A percentile compares a stretch with the other conserved stretches of the same genome.
phyloP scores from a whole-genome alignment of 1,140 invertebrate genomes.

The Dendrolimus punctatus region DNA sequence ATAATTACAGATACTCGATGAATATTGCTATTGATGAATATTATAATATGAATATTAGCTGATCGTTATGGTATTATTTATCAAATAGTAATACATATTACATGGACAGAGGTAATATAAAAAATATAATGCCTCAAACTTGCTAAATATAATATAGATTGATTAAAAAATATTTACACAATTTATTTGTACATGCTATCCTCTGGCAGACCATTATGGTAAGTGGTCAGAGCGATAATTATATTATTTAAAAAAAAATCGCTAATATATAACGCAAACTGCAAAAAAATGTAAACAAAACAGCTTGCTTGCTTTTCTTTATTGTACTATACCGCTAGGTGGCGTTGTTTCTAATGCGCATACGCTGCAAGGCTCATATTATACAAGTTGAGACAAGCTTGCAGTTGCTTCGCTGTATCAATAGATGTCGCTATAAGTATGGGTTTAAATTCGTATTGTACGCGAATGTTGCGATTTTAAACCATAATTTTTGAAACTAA shows the following conservation, averaged over 20 bases:
- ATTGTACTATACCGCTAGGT: constrained; percentile 26
- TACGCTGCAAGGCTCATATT: constrained; percentile 18
- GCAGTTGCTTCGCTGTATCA: constrained; percentile 11
- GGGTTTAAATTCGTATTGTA: constrained; percentile 6
- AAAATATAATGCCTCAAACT: neutral
- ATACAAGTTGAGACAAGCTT: neutral
- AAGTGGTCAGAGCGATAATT: constrained; percentile 43
- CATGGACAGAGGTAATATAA: neutral
- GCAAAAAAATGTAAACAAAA: too few species aligned
- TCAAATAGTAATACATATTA: too few species aligned
- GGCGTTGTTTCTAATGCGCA: constrained; percentile 24
- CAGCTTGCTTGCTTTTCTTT: constrained; percentile 44
- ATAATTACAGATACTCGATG: too few species aligned
- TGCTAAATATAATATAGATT: neutral
- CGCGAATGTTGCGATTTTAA: too few species aligned
- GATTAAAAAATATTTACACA: constrained; percentile 19
- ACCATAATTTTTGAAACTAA: too few species aligned
- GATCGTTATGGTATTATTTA: too few species aligned
- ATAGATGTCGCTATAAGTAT: constrained; percentile 21
- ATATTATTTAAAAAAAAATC: constrained; percentile 24
- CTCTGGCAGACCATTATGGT: constrained; percentile 58
- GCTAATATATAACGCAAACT: neutral
- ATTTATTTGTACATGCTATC: constrained; percentile 60
- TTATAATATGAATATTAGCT: too few species aligned
- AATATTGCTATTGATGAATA: too few species aligned